Conservation (phyloP, 2,113 vertebrate species). For the Protobothrops mucrosquamatus region DNA sequence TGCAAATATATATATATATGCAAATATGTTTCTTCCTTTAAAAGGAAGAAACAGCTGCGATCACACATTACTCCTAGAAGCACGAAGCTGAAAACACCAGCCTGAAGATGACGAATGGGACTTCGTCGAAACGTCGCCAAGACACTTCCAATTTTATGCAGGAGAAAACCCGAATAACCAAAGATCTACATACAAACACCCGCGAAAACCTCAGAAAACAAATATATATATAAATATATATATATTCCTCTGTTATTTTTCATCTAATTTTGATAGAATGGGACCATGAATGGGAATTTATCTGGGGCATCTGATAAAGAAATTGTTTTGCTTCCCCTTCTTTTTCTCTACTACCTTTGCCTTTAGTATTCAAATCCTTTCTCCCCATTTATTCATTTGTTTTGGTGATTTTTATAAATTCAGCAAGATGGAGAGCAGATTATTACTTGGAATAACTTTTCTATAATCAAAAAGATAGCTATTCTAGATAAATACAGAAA, state of each 20-base stretch:
- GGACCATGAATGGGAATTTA: not conserved
- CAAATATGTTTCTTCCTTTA: too few species aligned
- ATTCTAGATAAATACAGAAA: constrained; percentile 39
- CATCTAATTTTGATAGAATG: not conserved
- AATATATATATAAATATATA: not conserved
- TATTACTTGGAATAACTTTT: constrained; percentile 36
- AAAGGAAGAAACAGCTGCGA: too few species aligned
- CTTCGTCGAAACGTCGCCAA: too few species aligned
- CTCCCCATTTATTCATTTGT: not conserved
- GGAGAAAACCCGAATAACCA: too few species aligned
- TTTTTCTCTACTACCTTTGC: not conserved
- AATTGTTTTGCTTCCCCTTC: not conserved
- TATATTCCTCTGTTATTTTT: not conserved
- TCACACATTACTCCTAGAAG: too few species aligned
- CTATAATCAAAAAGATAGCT: constrained; percentile 23
- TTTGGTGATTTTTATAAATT: constrained; percentile 1
- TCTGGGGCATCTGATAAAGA: not conserved
- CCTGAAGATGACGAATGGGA: too few species aligned
- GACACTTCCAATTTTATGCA: too few species aligned
- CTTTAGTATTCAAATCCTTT: not conserved
- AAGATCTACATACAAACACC: too few species aligned
- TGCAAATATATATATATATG: not conserved
- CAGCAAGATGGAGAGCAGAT: constrained; percentile 3
- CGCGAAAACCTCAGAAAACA: too few species aligned
- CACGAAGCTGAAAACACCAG: too few species aligned